Evolutionary conservation across 2,113 vertebrate species (phyloP), one percentile per base, ranked within the genome.

Genomic region (Apodemus sylvaticus): DNA sequence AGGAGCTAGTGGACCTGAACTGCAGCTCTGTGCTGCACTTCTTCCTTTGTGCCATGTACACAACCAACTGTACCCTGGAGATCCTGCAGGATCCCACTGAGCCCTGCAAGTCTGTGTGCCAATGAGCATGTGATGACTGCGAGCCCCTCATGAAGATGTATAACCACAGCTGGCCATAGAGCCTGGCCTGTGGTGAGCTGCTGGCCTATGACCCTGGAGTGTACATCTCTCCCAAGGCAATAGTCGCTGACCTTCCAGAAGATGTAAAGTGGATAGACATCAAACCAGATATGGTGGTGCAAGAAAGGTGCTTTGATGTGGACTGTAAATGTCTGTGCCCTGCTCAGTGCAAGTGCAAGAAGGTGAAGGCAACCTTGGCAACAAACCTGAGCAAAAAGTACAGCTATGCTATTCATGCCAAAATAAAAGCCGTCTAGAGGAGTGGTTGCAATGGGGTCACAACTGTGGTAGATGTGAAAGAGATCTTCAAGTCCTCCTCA

Each of bases 1-100:
- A 98, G 95, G 99, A 99, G 96, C 97, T 99, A 89, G 98, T 99
- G 96, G 98, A 97, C 64, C 98, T 96, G 26, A 98, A 98, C 97
- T 99, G 99, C 98, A 99, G 99, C 94, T 95, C 98, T 0, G 98
- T 98, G 78, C 98, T 99, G 76, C 62, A 97, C 60, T 99, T 99
- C 97, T 99, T 99, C 87, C 98, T 99, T 42, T 99, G 99, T 73
- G 98, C 99, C 87, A 99, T 99, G 99, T 99, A 99, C 77, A 99
- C 98, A 1, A 99, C 99, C 34, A 99, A 99, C 95, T 99, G 99
- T 98, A 98, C 99, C 73, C 73, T 99, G 86, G 98, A 99, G 94
- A 99, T 99, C 96, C 98, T 99, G 90, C 98, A 99, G 95, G 99
- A 99, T 98, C 99, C 99, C 95, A 98, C 99, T 95, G 98, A 98